Conservation (phyloP, 2,113 vertebrate genomes). For the Tychaedon coryphoeus region DNA sequence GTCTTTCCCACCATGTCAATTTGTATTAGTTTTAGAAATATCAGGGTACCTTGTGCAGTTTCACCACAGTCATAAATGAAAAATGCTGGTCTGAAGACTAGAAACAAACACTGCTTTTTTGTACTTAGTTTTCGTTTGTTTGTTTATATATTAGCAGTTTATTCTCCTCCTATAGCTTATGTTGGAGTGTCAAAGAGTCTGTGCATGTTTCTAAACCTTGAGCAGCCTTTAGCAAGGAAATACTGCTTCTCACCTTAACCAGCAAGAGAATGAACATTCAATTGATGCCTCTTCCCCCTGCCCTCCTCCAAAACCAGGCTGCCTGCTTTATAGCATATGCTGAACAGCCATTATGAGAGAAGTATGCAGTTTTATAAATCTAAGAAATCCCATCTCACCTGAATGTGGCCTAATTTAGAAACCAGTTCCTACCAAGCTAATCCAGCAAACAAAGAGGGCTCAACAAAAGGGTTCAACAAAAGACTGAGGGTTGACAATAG, state of each 20-base stretch:
- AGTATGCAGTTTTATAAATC: neutral
- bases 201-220: neutral
- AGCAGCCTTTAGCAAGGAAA: neutral
- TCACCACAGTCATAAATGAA: neutral
- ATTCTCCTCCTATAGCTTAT: neutral
- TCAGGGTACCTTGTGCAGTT: neutral
- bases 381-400: neutral
- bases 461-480: neutral
- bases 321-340: neutral
- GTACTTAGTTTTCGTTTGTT: neutral
- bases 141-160: neutral
- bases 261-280: neutral
- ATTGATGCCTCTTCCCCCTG: neutral
- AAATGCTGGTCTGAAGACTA: neutral
- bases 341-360: neutral
- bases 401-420: neutral
- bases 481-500: neutral
- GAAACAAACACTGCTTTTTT: neutral
- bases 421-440: neutral
- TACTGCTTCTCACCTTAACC: neutral
- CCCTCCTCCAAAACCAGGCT: neutral
- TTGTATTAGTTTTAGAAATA: neutral
- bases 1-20: neutral
- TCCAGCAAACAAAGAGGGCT: neutral
- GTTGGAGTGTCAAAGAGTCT: neutral